A percentile compares a stretch with the other conserved stretches of the same genome.
Conservation (phyloP, 2,797 vertebrate species). For the Vipera latastei region DNA sequence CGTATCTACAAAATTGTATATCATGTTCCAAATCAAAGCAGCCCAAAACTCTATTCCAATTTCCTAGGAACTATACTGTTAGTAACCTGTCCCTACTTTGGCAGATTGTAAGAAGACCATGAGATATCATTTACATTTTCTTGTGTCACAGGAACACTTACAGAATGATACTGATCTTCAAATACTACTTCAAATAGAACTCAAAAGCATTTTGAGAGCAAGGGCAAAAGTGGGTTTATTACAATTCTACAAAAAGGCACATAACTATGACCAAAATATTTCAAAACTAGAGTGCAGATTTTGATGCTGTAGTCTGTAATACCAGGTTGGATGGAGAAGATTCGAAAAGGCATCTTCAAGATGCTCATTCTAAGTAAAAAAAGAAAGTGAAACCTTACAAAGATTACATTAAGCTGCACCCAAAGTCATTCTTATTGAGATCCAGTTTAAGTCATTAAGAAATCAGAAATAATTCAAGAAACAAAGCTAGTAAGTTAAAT, state of each 20-base stretch:
- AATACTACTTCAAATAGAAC: neutral
- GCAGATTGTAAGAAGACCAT: neutral
- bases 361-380: neutral
- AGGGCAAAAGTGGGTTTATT: neutral
- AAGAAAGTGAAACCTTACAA: neutral
- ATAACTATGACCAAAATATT: neutral
- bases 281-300: neutral
- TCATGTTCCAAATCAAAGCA: neutral
- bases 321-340: neutral
- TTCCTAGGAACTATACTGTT: neutral
- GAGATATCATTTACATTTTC: neutral
- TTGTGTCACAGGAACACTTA: neutral
- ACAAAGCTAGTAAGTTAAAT: neutral
- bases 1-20: neutral
- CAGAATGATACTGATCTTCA: constrained; percentile 5
- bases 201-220: neutral
- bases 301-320: neutral
- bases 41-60: neutral
- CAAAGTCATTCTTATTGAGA: neutral
- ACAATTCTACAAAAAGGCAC: neutral
- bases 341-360: neutral
- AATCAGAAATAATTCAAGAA: neutral
- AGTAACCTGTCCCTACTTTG: neutral
- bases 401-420: neutral
- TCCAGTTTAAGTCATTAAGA: neutral